Base-by-base conservation (phyloP, 2,888 invertebrate species). In the Masnerella sp. region DNA sequence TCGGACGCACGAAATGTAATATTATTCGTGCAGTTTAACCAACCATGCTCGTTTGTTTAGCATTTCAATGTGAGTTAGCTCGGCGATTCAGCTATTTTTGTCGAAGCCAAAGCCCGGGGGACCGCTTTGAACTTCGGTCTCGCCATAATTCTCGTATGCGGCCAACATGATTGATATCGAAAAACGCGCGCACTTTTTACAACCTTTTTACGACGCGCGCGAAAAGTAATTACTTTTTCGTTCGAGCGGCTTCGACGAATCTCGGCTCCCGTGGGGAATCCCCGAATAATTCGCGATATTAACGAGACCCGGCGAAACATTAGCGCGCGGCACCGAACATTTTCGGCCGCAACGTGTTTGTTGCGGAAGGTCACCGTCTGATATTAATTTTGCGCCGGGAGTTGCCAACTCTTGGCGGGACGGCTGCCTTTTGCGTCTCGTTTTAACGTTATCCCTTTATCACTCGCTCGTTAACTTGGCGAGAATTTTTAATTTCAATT, bases 401-500 rank as follows among this genome's bases (percentile, higher is more conserved):
- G 30, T 78, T 59, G 62, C 59, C 70, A 70, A 75, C 77, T 78
- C 78, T 64, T 74, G 38, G 42, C 42, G 18, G 59, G 59, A 74
- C 70, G 65, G 67, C 75, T 73, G 70, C 76, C 77, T 78, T 79
- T 79, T 78, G 75, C 77, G 74, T 69, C 62, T 76, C 73, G 75
- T 79, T 79, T 79, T 77, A 75, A 75, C 80, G 78, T 72, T 78
- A 76, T 78, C 78, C 76, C 79, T 83, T 82, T 83, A 82, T 82
- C 80, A 78, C 76, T 79, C 77, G 79, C 80, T 81, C 81, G 79
- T 82, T 83, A 82, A 80, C 80, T 67, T 75, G 77, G 61, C 62
- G 56, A 75, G 78, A 74, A 80, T 83, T 83, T 81, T 82, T 81
- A 81, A 83, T 82, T 82, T 82, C 78, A 80, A 82, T 82, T 83